phyloP scores from a whole-genome alignment of 1,140 invertebrate species.

The Triops longicaudatus region DNA sequence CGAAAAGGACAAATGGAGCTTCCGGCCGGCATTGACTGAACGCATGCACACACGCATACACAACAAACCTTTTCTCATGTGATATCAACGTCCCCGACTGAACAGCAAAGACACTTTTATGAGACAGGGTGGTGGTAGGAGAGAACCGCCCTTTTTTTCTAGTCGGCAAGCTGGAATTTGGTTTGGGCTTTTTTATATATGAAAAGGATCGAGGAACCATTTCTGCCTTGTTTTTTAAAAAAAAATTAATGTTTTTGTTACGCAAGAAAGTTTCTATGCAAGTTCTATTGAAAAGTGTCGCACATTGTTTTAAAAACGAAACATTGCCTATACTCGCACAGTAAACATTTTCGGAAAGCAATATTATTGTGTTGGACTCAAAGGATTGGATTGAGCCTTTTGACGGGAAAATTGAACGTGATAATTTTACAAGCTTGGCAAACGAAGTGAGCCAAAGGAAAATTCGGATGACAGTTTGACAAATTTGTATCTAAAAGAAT shows the following conservation, averaged over 20 bases:
- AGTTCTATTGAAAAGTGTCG: neutral
- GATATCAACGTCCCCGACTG: neutral
- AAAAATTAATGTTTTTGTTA: neutral
- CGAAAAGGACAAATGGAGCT: neutral
- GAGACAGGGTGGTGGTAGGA: neutral
- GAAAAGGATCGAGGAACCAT: constrained; percentile 8
- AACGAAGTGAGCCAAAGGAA: neutral
- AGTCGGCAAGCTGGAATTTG: constrained; percentile 6
- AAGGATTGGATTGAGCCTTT: neutral
- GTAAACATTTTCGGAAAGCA: neutral
- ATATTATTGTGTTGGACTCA: neutral
- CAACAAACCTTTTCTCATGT: neutral
- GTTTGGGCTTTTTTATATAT: neutral
- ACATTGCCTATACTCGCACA: neutral
- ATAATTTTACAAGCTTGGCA: neutral
- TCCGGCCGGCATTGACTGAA: neutral
- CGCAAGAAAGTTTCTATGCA: constrained; percentile 8
- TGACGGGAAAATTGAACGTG: neutral
- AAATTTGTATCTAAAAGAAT: too few relatives aligned
- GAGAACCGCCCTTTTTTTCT: neutral
- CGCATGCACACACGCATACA: neutral
- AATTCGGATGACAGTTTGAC: neutral
- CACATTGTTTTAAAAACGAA: neutral
- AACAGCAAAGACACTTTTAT: neutral
- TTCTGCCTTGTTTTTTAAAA: neutral